Evolutionary conservation across 2,888 invertebrate species (phyloP), one percentile per base, ranked within the genome.

Genomic region (Diadegma fenestrale): DNA sequence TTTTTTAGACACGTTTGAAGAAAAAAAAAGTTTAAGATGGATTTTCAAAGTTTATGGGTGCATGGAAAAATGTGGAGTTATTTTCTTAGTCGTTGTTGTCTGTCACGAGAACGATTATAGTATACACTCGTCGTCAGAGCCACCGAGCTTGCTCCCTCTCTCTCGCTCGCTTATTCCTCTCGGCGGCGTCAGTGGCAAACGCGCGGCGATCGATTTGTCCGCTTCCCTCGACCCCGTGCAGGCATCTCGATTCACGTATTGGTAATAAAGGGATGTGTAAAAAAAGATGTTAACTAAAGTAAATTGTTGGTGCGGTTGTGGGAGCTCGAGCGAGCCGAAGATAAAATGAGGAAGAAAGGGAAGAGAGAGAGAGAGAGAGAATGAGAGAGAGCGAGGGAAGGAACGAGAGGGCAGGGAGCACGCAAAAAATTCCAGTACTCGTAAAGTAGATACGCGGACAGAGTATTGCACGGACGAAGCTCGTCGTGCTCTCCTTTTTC

Each of bases 281-380:
- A 64, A 54, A 51, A 54, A 73, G 43, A 17, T 73, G 68, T 37
- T 76, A 66, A 78, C 81, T 71, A 71, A 54, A 30, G 22, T 45
- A 41, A 63, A 80, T 64, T 48, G 30, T 26, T 41, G 30, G 51
- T 51, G 33, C 68, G 19, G 48, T 43, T 66, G 63, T 37, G 73
- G 33, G 89, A 89, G 81, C 88, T 82, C 86, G 69, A 17, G 64
- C 73, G 63, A 41, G 77, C 64, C 37, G 22, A 22, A 8, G 54
- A 48, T 7, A 37, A 5, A 26, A 37, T 5, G 61, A 61, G 14
- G 22, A 17, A 33, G 8, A 33, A 51, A 51, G 71, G 12, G 51
- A n/a, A 69, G 26, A 51, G 30, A 51, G 48, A n/a, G 51, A 43
- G 63, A 48, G 64, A 54, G 63, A 48, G 77, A 64, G 64, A 51